phyloP scores from a whole-genome alignment of 2,797 vertebrate genomes.

The Xenops minutus region DNA sequence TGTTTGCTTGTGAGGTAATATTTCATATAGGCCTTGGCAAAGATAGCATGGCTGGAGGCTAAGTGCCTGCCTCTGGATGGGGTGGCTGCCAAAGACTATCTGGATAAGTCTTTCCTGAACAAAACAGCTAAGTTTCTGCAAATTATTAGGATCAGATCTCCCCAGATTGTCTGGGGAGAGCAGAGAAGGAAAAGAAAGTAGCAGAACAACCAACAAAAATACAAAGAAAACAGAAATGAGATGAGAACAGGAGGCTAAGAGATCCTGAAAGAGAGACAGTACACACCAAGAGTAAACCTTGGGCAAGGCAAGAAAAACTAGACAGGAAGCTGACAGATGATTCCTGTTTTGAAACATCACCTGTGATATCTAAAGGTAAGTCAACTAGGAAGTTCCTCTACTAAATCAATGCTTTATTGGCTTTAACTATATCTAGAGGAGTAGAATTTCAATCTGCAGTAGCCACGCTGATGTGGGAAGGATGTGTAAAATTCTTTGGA shows the following conservation, averaged over 20 bases:
- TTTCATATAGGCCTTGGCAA: slow-evolving; percentile 5
- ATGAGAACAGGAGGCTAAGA: not conserved
- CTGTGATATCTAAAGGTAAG: not conserved
- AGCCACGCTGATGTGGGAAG: not conserved
- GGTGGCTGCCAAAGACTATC: not conserved
- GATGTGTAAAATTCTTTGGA: not conserved
- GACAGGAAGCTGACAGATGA: not conserved
- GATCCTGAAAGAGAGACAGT: not conserved
- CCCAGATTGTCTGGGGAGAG: not conserved
- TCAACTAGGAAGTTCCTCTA: not conserved
- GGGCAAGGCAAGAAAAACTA: not conserved
- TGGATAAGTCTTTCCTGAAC: not conserved
- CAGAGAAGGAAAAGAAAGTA: not conserved
- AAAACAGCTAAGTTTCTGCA: not conserved
- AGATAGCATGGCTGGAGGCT: not conserved
- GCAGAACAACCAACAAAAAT: not conserved
- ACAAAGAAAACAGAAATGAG: not conserved
- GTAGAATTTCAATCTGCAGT: not conserved
- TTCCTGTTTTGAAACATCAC: not conserved
- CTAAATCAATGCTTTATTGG: not conserved
- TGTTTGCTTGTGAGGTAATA: not conserved
- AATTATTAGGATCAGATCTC: not conserved
- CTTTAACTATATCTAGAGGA: not conserved
- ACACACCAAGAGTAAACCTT: not conserved
- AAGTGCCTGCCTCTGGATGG: not conserved